These are phyloP conservation scores for Crocidura indochinensis DNA, from an alignment of 2,797 vertebrate genomes.

Conservation along the genomic window DNA sequence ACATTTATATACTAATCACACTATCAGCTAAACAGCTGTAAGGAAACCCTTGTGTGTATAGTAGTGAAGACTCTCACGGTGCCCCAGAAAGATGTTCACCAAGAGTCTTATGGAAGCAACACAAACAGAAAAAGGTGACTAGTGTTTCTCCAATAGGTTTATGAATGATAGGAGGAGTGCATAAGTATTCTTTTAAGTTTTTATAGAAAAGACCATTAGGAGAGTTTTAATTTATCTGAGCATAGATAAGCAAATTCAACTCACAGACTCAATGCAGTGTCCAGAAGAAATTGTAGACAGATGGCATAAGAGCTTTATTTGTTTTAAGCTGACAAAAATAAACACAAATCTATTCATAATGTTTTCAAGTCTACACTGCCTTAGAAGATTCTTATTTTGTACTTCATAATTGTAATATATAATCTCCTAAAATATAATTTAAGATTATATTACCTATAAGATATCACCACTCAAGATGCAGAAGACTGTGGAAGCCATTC, in stretches of 20 bases:
- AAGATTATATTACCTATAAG: constrained; percentile 42
- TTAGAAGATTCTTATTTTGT: not conserved
- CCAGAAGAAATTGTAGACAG: not conserved
- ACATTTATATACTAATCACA: constrained; percentile 72
- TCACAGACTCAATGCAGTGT: not conserved
- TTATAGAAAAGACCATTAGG: not conserved
- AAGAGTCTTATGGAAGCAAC: not conserved
- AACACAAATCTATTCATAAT: no score
- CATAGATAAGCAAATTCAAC: not conserved
- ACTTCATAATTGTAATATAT: constrained; percentile 25
- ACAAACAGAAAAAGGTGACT: not conserved
- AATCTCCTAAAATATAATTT: constrained; percentile 35
- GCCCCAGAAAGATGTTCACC: not conserved
- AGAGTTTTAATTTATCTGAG: not conserved
- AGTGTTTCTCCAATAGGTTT: not conserved
- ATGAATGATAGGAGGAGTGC: not conserved
- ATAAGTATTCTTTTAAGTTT: not conserved
- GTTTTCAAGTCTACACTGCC: not conserved
- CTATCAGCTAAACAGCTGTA: constrained; percentile 57
- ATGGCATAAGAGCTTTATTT: not conserved
- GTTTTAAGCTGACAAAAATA: not conserved
- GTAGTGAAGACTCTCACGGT: not conserved
- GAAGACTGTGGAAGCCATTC: not conserved
- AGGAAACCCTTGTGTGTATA: not conserved
- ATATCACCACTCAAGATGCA: not conserved